Evolutionary conservation across 92 coral and sea anemone genomes (phyloP).

Genomic region (Zoanthus gigantus): DNA sequence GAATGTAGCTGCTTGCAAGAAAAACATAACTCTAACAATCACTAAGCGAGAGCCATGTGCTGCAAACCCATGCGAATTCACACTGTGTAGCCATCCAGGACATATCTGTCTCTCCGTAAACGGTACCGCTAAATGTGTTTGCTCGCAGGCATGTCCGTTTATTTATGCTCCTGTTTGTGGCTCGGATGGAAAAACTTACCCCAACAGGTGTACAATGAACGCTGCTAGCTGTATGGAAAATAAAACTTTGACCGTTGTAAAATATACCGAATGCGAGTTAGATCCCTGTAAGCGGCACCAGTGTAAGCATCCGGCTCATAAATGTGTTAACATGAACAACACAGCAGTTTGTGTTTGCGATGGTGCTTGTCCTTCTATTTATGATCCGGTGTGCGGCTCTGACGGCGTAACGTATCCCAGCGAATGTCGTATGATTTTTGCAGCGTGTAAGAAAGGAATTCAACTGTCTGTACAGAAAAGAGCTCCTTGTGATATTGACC

Average conservation of each 20-base stretch:
- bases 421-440: constrained; percentile 71
- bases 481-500: constrained; percentile 60
- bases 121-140: constrained; percentile 46
- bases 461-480: constrained; percentile 47
- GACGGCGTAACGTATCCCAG: constrained; percentile 84
- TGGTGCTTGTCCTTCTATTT: constrained; percentile 52
- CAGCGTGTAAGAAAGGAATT: constrained; percentile 68
- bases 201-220: constrained; percentile 44
- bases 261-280: constrained; percentile 34
- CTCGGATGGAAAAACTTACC: constrained; percentile 59
- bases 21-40: constrained; percentile 44
- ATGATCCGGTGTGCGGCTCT: constrained; percentile 89
- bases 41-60: constrained; percentile 47
- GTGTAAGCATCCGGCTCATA: constrained; percentile 65
- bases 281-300: constrained; percentile 55
- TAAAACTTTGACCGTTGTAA: constrained; percentile 35
- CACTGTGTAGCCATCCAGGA: constrained; percentile 26
- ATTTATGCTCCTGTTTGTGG: constrained; percentile 60
- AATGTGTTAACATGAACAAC: constrained; percentile 65
- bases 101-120: constrained; percentile 28
- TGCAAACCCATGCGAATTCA: constrained; percentile 34
- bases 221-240: constrained; percentile 45
- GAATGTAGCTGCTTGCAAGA: constrained; percentile 42
- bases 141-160: constrained; percentile 37
- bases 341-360: constrained; percentile 78